A percentile compares a stretch with the other conserved stretches of the same genome.
Conservation (phyloP, 2,888 invertebrate species). For the Osedax fenrisi region DNA sequence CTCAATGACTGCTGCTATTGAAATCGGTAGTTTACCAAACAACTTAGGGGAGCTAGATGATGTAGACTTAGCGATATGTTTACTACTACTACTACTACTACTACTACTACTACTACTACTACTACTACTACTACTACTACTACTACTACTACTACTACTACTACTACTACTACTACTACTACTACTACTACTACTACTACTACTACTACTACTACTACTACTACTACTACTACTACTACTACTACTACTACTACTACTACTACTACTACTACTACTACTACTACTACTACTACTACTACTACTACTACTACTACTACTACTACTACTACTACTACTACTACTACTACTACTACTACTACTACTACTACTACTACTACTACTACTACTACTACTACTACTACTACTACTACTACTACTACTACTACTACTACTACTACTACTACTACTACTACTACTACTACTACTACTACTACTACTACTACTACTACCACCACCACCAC, state of each 20-base stretch:
- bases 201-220: not conserved
- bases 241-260: not conserved
- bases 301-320: slow-evolving; percentile 29
- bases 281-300: slow-evolving; percentile 24
- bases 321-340: slow-evolving; percentile 29
- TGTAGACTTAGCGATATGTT: too few relatives aligned
- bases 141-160: slow-evolving; percentile 7
- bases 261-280: slow-evolving; percentile 7
- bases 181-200: slow-evolving; percentile 18
- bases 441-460: slow-evolving; percentile 29
- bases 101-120: too few relatives aligned
- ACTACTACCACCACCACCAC: too few relatives aligned
- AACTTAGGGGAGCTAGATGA: too few relatives aligned
- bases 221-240: slow-evolving; percentile 23
- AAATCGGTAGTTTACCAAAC: too few relatives aligned
- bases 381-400: slow-evolving; percentile 30
- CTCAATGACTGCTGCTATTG: too few relatives aligned
- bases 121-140: slow-evolving; percentile 1
- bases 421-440: slow-evolving; percentile 31
- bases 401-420: slow-evolving; percentile 32
- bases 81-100: too few relatives aligned
- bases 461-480: slow-evolving; percentile 19
- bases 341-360: slow-evolving; percentile 26
- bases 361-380: slow-evolving; percentile 30
- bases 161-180: slow-evolving; percentile 1